Evolutionary conservation across 23 tunicate genomes (phyloP).

Genomic region (Diplosoma virens): DNA sequence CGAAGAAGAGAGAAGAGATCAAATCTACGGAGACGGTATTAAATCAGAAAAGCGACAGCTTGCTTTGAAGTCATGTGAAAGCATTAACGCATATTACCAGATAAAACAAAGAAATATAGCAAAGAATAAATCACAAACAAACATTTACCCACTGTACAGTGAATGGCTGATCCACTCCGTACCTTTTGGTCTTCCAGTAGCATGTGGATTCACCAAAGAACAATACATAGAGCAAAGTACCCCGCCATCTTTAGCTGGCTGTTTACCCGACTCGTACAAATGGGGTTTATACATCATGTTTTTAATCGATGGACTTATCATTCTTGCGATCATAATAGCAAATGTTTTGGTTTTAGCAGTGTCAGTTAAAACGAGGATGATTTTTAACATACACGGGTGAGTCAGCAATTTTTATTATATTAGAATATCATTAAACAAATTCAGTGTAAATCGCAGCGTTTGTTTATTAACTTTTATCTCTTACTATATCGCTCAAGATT

Average conservation of each 20-base stretch:
- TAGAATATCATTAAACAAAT: too few relatives aligned
- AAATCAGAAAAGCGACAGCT: background rate
- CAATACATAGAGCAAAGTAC: background rate
- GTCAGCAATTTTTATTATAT: too few relatives aligned
- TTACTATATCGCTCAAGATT: too few relatives aligned
- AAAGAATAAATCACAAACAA: background rate
- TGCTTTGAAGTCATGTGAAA: slow-evolving; percentile 22
- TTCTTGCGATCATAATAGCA: slow-evolving; percentile 9
- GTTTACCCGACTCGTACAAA: slow-evolving; percentile 30
- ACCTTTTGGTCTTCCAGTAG: slow-evolving; percentile 44
- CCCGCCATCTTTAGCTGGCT: slow-evolving; percentile 3
- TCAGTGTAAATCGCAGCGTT: too few relatives aligned
- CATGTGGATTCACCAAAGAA: slow-evolving; percentile 35
- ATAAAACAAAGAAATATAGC: background rate
- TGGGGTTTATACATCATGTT: slow-evolving; percentile 12
- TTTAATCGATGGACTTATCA: slow-evolving; percentile 16
- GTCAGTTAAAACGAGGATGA: slow-evolving; percentile 17
- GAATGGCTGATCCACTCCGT: slow-evolving; percentile 45
- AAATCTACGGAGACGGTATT: slow-evolving; percentile 19
- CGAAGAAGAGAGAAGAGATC: background rate
- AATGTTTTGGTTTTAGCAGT: slow-evolving; percentile 33
- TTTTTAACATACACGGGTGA: slow-evolving; percentile 33
- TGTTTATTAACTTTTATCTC: too few relatives aligned
- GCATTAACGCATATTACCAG: slow-evolving; percentile 22
- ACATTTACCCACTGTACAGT: slow-evolving; percentile 14